Conservation (phyloP, 37 sponge, comb jelly and placozoan genomes). For the Beroe ovata region DNA sequence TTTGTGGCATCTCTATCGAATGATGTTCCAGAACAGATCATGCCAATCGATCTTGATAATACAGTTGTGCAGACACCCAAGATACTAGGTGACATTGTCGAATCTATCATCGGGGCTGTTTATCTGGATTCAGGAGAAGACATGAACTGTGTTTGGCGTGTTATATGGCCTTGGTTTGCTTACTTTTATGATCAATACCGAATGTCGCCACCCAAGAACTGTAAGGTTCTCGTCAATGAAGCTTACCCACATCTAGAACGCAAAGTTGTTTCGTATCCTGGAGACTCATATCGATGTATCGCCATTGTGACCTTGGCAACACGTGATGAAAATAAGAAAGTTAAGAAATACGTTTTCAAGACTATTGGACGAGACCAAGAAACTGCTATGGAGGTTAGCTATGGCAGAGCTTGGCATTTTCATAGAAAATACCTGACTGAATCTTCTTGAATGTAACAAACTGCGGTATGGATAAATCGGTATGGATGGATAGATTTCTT, state of each 20-base stretch:
- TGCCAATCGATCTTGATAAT: slow-evolving; percentile 63
- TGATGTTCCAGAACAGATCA: slow-evolving; percentile 8
- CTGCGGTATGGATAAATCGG: no score
- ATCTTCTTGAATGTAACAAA: no score
- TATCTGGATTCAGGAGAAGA: slow-evolving; percentile 87
- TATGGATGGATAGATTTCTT: no score
- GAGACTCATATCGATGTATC: background rate
- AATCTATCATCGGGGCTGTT: slow-evolving; percentile 90
- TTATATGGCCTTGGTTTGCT: slow-evolving; percentile 70
- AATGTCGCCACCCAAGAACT: background rate
- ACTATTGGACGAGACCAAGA: slow-evolving; percentile 30
- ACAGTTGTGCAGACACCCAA: slow-evolving; percentile 83
- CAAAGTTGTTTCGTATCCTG: background rate
- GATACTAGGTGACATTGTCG: slow-evolving; percentile 87
- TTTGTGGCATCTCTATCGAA: background rate
- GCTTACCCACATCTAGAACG: background rate
- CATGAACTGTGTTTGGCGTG: slow-evolving; percentile 78
- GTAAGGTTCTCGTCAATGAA: background rate
- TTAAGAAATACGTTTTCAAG: background rate
- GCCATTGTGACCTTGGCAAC: background rate
- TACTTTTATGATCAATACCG: slow-evolving; percentile 15
- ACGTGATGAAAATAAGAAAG: background rate
- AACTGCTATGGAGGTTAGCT: slow-evolving; percentile 56
- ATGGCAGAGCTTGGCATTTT: slow-evolving; percentile 53
- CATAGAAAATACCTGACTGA: slow-evolving; percentile 10